A percentile compares a stretch with the other conserved stretches of the same genome.
Evolutionary conservation across 2,797 vertebrate species (phyloP).

Genomic region (Coendou prehensilis): DNA sequence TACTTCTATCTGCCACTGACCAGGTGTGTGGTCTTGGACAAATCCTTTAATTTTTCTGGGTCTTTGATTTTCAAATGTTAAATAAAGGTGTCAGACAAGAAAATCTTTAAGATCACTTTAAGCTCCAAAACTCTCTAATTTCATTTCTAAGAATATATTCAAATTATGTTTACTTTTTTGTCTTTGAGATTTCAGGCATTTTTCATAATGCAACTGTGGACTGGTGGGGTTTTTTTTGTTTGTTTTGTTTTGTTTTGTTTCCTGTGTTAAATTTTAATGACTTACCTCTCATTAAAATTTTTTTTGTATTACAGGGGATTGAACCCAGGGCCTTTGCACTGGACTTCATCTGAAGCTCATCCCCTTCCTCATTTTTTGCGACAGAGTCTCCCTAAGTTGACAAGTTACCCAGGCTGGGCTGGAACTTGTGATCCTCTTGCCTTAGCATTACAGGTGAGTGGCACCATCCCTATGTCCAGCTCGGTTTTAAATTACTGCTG

Average conservation of each 20-base stretch:
- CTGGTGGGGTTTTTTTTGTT: background rate
- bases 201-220: slow-evolving; percentile 21
- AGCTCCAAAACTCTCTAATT: slow-evolving; percentile 7
- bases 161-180: slow-evolving; percentile 1
- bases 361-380: background rate
- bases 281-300: background rate
- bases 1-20: background rate
- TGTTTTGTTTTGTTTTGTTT: background rate
- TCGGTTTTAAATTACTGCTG: background rate
- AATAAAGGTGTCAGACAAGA: slow-evolving; percentile 32
- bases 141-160: slow-evolving; percentile 50
- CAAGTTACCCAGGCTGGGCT: background rate
- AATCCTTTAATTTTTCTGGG: slow-evolving; percentile 6
- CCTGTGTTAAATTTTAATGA: background rate
- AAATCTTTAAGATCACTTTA: slow-evolving; percentile 30
- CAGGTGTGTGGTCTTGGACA: background rate
- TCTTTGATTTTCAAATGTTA: slow-evolving; percentile 4
- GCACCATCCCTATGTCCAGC: background rate
- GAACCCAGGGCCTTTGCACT: background rate
- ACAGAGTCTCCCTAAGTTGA: background rate
- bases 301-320: background rate
- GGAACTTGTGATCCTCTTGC: background rate
- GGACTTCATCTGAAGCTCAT: background rate
- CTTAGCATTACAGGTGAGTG: background rate
- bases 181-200: slow-evolving; percentile 14